These are phyloP conservation scores for Eustalomyia histrio DNA, from an alignment of 2,888 invertebrate species.

Conservation along the genomic window DNA sequence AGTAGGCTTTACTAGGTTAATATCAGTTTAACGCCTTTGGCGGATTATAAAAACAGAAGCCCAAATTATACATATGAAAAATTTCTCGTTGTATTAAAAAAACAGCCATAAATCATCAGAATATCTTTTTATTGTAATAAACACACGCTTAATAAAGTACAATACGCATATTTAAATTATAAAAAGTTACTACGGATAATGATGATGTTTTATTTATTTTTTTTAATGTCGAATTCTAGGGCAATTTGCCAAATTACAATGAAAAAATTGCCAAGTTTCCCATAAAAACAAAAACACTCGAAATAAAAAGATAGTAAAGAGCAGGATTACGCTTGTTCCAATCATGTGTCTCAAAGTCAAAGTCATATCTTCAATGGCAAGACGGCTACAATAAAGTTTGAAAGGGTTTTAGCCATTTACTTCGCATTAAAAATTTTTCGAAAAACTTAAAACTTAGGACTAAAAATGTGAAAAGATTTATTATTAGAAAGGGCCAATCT, in stretches of 20 bases:
- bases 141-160: not conserved
- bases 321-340: too few species aligned
- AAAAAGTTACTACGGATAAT: not conserved
- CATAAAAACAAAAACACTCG: not conserved
- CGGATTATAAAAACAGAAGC: not conserved
- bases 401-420: too few species aligned
- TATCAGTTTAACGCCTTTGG: not conserved
- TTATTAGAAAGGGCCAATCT: too few species aligned
- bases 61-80: not conserved
- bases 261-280: constrained; percentile 1
- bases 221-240: not conserved
- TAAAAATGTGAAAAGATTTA: too few species aligned
- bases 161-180: not conserved
- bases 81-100: not conserved
- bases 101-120: not conserved
- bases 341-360: too few species aligned
- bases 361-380: too few species aligned
- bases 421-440: too few species aligned
- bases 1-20: not conserved
- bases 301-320: not conserved
- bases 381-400: too few species aligned
- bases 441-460: too few species aligned
- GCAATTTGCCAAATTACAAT: not conserved
- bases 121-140: not conserved
- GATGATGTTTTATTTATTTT: not conserved